Conservation (phyloP, 2,888 invertebrate species). For the Coleophora flavipennella region DNA sequence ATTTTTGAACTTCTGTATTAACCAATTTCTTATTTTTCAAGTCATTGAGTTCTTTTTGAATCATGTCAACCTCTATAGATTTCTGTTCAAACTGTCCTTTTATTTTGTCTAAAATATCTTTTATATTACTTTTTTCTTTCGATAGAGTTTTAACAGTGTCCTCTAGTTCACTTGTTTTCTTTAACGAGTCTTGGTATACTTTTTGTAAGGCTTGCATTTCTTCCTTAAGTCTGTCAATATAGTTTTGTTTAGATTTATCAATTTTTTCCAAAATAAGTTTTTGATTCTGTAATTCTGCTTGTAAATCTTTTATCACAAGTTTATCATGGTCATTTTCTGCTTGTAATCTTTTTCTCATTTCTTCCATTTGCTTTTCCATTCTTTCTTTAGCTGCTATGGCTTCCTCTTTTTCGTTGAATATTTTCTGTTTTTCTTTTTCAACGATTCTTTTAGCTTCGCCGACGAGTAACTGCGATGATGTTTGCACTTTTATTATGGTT, state of each 20-base stretch:
- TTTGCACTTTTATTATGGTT: conserved; percentile 44
- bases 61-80: conserved; percentile 27
- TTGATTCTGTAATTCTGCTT: conserved; percentile 47
- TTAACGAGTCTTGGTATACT: conserved; percentile 33
- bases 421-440: conserved; percentile 57
- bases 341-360: conserved; percentile 37
- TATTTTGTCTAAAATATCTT: conserved; percentile 22
- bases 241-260: conserved; percentile 35
- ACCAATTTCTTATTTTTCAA: conserved; percentile 27
- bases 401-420: conserved; percentile 51
- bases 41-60: conserved; percentile 29
- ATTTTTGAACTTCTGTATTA: conserved; percentile 22
- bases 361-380: conserved; percentile 37
- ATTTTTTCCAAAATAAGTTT: conserved; percentile 45
- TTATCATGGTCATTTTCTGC: conserved; percentile 35
- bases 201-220: conserved; percentile 37
- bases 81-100: conserved; percentile 29
- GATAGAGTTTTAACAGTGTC: conserved; percentile 22
- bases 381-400: conserved; percentile 36
- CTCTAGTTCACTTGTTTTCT: conserved; percentile 31
- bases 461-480: conserved; percentile 51
- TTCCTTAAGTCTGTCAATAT: conserved; percentile 39
- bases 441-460: conserved; percentile 53
- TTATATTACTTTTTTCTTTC: conserved; percentile 24
- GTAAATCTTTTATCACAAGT: conserved; percentile 40